Evolutionary conservation across 2,888 invertebrate species (phyloP).

Genomic region (Copidosoma aretas): DNA sequence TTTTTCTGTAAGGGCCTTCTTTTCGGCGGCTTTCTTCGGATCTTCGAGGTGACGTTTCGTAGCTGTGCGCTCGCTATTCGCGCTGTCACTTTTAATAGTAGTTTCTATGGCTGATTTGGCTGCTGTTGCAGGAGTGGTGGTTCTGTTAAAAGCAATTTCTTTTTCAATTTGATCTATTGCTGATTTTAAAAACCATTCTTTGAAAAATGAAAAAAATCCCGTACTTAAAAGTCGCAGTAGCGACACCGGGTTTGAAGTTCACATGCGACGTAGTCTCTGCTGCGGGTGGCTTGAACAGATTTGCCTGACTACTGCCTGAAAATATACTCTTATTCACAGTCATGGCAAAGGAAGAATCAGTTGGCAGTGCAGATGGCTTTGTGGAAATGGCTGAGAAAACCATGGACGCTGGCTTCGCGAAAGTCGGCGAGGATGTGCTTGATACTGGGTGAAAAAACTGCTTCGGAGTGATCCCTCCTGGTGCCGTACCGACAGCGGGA

Average conservation of each 20-base stretch:
- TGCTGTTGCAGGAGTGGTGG: background rate
- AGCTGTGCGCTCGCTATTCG: background rate
- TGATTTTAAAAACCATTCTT: background rate
- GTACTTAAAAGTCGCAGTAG: background rate
- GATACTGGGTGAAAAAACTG: constrained; percentile 1
- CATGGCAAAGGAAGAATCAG: constrained; percentile 39
- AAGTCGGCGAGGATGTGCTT: constrained; percentile 7
- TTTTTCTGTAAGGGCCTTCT: constrained; percentile 10
- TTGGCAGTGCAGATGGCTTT: constrained; percentile 10
- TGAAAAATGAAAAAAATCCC: background rate
- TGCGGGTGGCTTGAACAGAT: constrained; percentile 22
- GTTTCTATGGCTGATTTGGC: background rate
- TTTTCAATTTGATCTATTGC: constrained; percentile 13
- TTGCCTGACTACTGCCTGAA: constrained; percentile 34
- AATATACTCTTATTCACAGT: constrained; percentile 44
- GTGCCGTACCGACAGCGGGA: background rate
- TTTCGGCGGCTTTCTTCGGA: background rate
- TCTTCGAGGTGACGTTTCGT: constrained; percentile 30
- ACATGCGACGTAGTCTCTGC: background rate
- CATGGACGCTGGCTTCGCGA: constrained; percentile 3
- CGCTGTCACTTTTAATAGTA: background rate
- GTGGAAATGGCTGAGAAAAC: constrained; percentile 10
- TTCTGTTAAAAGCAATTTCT: background rate
- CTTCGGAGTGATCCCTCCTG: background rate
- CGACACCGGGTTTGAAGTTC: no score